Percentiles rank a stretch among this genome's conserved stretches.
These are phyloP conservation scores for Tachina fera DNA, from an alignment of 2,888 invertebrate genomes.

Conservation along the genomic window DNA sequence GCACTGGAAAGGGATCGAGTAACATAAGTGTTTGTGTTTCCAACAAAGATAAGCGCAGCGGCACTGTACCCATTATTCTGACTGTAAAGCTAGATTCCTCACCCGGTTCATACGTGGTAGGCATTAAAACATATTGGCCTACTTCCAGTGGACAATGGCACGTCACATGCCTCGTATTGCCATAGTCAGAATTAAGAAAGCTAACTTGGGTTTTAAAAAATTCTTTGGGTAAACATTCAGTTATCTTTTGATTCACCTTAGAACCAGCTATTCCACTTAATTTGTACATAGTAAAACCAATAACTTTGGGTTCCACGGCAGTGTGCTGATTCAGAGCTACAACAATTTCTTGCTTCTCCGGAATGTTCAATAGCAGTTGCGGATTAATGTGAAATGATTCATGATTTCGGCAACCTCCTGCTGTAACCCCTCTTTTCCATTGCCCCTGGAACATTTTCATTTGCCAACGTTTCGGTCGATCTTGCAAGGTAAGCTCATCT, in stretches of 20 bases:
- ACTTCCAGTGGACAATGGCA: slow-evolving; percentile 90
- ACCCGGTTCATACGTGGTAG: slow-evolving; percentile 95
- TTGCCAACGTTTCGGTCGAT: slow-evolving; percentile 91
- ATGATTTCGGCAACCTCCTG: slow-evolving; percentile 95
- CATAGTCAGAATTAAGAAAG: slow-evolving; percentile 94
- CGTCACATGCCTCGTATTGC: slow-evolving; percentile 94
- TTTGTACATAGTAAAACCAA: slow-evolving; percentile 93
- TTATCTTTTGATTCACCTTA: slow-evolving; percentile 84
- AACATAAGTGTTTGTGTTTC: slow-evolving; percentile 84
- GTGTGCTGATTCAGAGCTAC: slow-evolving; percentile 95
- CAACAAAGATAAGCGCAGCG: slow-evolving; percentile 89
- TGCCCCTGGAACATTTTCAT: slow-evolving; percentile 93
- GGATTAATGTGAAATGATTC: slow-evolving; percentile 97
- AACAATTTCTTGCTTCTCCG: slow-evolving; percentile 92
- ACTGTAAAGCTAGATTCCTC: slow-evolving; percentile 95
- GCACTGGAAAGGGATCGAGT: slow-evolving; percentile 81
- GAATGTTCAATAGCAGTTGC: slow-evolving; percentile 91
- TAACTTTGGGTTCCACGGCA: slow-evolving; percentile 95
- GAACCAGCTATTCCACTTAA: slow-evolving; percentile 75
- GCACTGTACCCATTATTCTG: slow-evolving; percentile 90
- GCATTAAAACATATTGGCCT: slow-evolving; percentile 92
- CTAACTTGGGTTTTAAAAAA: slow-evolving; percentile 95
- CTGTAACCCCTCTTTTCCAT: slow-evolving; percentile 94
- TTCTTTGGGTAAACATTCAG: slow-evolving; percentile 90
- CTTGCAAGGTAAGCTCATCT: slow-evolving; percentile 91